Evolutionary conservation across 2,113 vertebrate genomes (phyloP).

Genomic region (Anoplopoma fimbria): DNA sequence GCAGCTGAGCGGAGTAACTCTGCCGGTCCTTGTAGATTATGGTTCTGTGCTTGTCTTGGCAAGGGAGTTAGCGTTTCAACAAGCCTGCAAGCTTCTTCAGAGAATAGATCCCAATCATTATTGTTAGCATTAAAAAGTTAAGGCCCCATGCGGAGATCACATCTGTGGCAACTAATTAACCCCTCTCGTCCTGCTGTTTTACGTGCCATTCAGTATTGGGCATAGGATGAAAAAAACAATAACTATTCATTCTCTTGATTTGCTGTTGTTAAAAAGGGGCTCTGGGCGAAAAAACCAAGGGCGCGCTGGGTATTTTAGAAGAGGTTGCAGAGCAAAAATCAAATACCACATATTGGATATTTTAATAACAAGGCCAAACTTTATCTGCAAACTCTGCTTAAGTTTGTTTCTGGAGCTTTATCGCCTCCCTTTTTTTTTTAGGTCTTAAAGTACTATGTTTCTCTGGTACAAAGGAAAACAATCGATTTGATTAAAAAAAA

Average conservation of each 20-base stretch:
- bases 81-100: constrained; percentile 11
- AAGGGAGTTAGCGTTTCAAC: constrained; percentile 17
- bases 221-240: constrained; percentile 1
- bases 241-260: not conserved
- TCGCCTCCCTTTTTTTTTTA: not conserved
- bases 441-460: constrained; percentile 1
- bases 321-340: not conserved
- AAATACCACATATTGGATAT: constrained; percentile 1
- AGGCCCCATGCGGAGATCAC: constrained; percentile 52
- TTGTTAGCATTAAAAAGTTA: constrained; percentile 32
- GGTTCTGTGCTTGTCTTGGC: constrained; percentile 25
- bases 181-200: constrained; percentile 53
- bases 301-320: constrained; percentile 9
- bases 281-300: not conserved
- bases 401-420: constrained; percentile 3
- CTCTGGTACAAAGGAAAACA: not conserved
- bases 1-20: constrained; percentile 32
- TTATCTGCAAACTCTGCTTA: not conserved
- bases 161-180: constrained; percentile 68
- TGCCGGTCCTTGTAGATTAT: constrained; percentile 44
- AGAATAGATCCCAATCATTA: constrained; percentile 58
- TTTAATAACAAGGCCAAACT: not conserved
- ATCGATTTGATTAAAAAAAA: no score
- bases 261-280: not conserved
- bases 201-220: constrained; percentile 34